phyloP scores from a whole-genome alignment of 2,888 invertebrate genomes.

The Carcina quercana region DNA sequence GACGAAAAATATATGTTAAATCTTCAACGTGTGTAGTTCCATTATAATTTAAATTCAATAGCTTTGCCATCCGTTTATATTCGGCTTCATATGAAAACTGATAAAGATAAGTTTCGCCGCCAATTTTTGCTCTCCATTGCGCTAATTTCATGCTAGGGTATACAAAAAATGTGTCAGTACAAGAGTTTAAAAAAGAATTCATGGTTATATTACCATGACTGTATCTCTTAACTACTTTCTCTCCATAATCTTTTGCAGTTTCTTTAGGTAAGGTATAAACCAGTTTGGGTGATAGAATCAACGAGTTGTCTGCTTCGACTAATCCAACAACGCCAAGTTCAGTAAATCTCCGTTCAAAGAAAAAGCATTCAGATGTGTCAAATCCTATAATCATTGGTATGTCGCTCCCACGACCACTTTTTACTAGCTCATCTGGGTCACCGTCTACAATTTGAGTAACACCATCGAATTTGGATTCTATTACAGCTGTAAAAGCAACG shows the following conservation, averaged over 20 bases:
- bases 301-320: constrained; percentile 8
- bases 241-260: constrained; percentile 21
- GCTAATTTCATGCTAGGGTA: constrained; percentile 28
- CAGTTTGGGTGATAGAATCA: constrained; percentile 3
- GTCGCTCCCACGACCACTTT: constrained; percentile 36
- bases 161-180: constrained; percentile 19
- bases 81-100: constrained; percentile 57
- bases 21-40: constrained; percentile 59
- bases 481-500: constrained; percentile 43
- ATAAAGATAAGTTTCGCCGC: constrained; percentile 52
- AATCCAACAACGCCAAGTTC: constrained; percentile 27
- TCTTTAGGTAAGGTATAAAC: constrained; percentile 8
- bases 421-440: constrained; percentile 45
- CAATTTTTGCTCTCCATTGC: constrained; percentile 17
- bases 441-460: constrained; percentile 44
- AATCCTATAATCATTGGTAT: constrained; percentile 50
- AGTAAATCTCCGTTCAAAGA: constrained; percentile 37
- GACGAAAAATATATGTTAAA: constrained; percentile 49
- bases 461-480: constrained; percentile 40
- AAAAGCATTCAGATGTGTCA: constrained; percentile 46
- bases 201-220: constrained; percentile 18
- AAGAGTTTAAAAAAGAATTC: constrained; percentile 16
- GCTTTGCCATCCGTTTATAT: constrained; percentile 42
- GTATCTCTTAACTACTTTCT: constrained; percentile 20
- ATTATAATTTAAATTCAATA: constrained; percentile 25